Evolutionary conservation across 2,113 vertebrate genomes (phyloP).

Genomic region (Carettochelys insculpta): DNA sequence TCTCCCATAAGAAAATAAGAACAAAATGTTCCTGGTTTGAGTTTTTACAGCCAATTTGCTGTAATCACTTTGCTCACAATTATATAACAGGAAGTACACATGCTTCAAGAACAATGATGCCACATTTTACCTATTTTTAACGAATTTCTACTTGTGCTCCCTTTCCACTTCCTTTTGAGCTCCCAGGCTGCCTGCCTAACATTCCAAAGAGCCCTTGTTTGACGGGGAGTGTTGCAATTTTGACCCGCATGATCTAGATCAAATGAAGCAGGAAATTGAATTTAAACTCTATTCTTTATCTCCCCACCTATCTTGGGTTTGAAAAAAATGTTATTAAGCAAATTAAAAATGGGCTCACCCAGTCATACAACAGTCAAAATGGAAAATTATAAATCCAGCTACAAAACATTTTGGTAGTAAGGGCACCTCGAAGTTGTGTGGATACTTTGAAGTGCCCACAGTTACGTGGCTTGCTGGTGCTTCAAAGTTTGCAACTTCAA

Average conservation of each 20-base stretch:
- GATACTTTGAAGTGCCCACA: no score
- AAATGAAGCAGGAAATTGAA: not conserved
- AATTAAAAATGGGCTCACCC: not conserved
- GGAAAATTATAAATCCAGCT: not conserved
- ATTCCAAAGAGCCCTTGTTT: not conserved
- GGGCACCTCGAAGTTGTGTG: no score
- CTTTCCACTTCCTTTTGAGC: conserved; percentile 8
- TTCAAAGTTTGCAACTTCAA: no score
- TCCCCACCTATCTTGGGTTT: not conserved
- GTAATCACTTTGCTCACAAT: conserved; percentile 63
- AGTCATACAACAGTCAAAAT: not conserved
- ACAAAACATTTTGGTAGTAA: no score
- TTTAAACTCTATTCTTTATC: not conserved
- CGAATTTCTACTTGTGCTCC: conserved; percentile 16
- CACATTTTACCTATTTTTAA: conserved; percentile 46
- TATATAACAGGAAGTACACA: conserved; percentile 53
- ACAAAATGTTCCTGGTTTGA: conserved; percentile 60
- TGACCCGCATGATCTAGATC: not conserved
- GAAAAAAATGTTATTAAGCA: not conserved
- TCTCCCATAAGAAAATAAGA: conserved; percentile 45
- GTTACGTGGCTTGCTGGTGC: no score
- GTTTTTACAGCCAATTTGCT: conserved; percentile 56
- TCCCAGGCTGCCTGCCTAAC: conserved; percentile 5
- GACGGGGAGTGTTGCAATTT: conserved; percentile 8
- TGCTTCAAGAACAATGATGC: conserved; percentile 40